Conservation (phyloP, 2,888 invertebrate genomes). For the Tetropium fuscum region DNA sequence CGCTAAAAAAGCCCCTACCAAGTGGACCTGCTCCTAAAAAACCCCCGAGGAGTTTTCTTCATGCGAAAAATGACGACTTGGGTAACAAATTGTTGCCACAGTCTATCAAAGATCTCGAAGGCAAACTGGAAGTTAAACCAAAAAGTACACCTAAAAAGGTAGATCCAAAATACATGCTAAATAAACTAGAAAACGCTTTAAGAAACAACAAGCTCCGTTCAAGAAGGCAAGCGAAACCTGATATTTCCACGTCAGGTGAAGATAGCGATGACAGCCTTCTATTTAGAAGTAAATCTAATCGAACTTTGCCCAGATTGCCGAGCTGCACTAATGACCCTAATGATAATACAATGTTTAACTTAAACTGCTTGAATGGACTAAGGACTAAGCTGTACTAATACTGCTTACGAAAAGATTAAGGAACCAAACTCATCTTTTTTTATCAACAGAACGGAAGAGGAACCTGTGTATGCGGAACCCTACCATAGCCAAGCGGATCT, state of each 20-base stretch:
- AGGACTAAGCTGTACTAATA: constrained; percentile 58
- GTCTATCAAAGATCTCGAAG: constrained; percentile 37
- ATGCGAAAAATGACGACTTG: constrained; percentile 44
- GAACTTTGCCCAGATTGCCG: constrained; percentile 43
- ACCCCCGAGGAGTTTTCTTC: constrained; percentile 76
- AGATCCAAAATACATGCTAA: constrained; percentile 75
- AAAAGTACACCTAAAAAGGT: constrained; percentile 38
- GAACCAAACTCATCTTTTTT: constrained; percentile 61
- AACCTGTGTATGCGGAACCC: constrained; percentile 76
- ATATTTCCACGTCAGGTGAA: constrained; percentile 57
- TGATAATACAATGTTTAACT: constrained; percentile 47
- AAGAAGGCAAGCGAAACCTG: constrained; percentile 48
- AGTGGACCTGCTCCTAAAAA: constrained; percentile 80
- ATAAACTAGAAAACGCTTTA: constrained; percentile 73
- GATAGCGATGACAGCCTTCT: constrained; percentile 60
- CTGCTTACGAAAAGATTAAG: constrained; percentile 58
- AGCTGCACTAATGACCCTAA: constrained; percentile 31
- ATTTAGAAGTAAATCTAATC: constrained; percentile 52
- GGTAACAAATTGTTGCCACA: constrained; percentile 39
- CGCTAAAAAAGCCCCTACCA: constrained; percentile 76
- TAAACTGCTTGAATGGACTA: constrained; percentile 63
- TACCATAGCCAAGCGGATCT: constrained; percentile 57
- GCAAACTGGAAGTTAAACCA: constrained; percentile 41
- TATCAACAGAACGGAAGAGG: constrained; percentile 60
- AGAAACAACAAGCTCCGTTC: constrained; percentile 65